Percentiles rank a stretch among this genome's conserved stretches.
phyloP scores from a whole-genome alignment of 2,113 vertebrate genomes.

The Morone chrysops region DNA sequence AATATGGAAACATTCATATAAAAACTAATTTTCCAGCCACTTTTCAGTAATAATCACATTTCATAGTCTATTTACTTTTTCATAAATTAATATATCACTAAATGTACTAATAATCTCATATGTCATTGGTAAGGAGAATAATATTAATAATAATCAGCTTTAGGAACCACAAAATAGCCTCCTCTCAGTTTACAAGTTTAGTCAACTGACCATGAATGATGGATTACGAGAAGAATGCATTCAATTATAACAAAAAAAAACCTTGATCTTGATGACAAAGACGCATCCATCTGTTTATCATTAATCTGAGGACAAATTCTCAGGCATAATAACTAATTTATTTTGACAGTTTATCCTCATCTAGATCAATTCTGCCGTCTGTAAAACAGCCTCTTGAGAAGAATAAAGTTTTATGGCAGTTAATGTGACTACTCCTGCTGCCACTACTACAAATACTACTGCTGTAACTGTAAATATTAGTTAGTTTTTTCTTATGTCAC shows the following conservation, averaged over 20 bases:
- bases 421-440: not conserved
- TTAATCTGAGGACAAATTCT: conserved; percentile 12
- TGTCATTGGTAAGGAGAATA: too few relatives aligned
- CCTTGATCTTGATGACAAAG: not conserved
- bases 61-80: not conserved
- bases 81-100: not conserved
- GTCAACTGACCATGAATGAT: conserved; percentile 13
- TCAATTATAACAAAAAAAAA: not conserved
- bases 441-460: not conserved
- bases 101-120: too few relatives aligned
- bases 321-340: conserved; percentile 3
- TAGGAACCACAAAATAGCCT: not conserved
- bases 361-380: not conserved
- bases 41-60: not conserved
- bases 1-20: not conserved
- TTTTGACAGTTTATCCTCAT: not conserved
- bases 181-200: not conserved
- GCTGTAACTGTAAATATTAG: not conserved
- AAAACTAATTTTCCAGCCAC: not conserved
- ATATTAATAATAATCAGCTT: not conserved
- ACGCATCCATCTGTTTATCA: conserved; percentile 6
- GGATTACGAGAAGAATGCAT: not conserved
- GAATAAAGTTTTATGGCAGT: not conserved
- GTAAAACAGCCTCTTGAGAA: not conserved
- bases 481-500: not conserved